Conservation (phyloP, 2,113 vertebrate genomes). For the Eptesicus fuscus region DNA sequence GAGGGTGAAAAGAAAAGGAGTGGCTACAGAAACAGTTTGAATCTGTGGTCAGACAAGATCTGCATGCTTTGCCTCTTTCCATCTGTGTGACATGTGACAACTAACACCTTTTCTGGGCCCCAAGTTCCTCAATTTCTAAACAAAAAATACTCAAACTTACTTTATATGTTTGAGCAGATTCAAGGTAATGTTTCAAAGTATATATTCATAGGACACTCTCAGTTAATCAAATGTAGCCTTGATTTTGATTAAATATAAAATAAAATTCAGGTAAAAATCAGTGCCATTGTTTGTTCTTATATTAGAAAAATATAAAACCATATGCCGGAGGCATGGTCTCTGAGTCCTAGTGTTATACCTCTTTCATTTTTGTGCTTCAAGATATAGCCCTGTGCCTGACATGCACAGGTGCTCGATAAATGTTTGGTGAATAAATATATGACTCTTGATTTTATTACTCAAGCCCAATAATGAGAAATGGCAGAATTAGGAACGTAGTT, state of each 20-base stretch:
- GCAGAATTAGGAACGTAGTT: not conserved
- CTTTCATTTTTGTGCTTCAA: not conserved
- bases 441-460: not conserved
- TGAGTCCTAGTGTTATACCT: not conserved
- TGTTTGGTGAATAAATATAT: not conserved
- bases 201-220: accelerated
- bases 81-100: not conserved
- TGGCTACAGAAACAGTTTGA: not conserved
- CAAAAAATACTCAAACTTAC: not conserved
- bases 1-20: not conserved
- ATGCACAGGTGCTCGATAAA: not conserved
- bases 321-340: not conserved
- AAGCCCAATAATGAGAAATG: not conserved
- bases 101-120: not conserved
- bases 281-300: not conserved
- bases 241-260: not conserved
- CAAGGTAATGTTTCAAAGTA: not conserved
- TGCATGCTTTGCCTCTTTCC: not conserved
- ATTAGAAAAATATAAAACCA: not conserved
- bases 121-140: not conserved
- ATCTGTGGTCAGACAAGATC: not conserved
- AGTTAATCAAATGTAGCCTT: not conserved
- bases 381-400: not conserved
- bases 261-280: not conserved
- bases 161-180: not conserved